A percentile compares a stretch with the other conserved stretches of the same genome.
Evolutionary conservation across 2,797 vertebrate species (phyloP).

Genomic region (Vespertilio murinus): DNA sequence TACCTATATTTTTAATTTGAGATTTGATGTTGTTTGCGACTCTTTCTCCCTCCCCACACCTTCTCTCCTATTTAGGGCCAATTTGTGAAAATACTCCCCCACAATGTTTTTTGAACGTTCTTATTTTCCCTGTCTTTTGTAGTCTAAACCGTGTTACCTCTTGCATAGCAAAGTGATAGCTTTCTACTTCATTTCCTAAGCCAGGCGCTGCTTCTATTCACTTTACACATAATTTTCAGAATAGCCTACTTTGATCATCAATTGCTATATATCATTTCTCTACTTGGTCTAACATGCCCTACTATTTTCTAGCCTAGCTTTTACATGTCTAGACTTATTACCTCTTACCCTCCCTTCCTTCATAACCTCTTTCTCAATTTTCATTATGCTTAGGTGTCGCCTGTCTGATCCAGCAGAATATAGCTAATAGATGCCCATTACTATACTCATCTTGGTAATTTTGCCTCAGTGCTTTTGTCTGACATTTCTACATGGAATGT

Average conservation of each 20-base stretch:
- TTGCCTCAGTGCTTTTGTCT: conserved; percentile 13
- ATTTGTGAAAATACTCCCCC: neutral
- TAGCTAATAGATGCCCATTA: neutral
- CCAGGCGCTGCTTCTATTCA: neutral
- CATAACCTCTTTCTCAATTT: conserved; percentile 4
- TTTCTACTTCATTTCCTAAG: neutral
- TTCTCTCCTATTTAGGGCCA: neutral
- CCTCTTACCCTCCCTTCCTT: neutral
- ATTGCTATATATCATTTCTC: neutral
- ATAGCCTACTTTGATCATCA: neutral
- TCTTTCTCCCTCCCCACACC: no score
- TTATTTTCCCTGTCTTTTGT: neutral
- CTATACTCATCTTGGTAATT: neutral
- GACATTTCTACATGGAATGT: neutral
- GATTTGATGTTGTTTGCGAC: neutral
- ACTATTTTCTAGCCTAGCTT: neutral
- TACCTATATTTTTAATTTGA: neutral
- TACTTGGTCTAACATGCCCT: neutral
- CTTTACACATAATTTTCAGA: neutral
- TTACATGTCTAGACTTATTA: neutral
- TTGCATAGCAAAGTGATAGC: neutral
- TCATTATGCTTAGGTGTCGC: neutral
- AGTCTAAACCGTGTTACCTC: neutral
- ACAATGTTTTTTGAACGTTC: neutral
- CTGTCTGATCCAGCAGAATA: neutral